phyloP scores from a whole-genome alignment of 2,888 invertebrate genomes.

The Heliconius hortense region DNA sequence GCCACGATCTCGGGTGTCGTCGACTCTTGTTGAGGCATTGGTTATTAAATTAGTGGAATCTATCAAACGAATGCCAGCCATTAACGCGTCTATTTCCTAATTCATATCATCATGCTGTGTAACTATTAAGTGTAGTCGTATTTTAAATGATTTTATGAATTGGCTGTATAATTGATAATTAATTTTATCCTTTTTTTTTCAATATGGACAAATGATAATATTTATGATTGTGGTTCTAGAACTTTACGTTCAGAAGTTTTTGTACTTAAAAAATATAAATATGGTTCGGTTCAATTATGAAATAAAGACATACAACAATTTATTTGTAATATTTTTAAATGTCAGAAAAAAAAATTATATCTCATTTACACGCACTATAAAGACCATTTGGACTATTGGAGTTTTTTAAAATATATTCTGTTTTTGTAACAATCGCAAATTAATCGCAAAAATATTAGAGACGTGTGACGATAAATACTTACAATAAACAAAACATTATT shows the following conservation, averaged over 20 bases:
- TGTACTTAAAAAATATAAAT: neutral
- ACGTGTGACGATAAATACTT: neutral
- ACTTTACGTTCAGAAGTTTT: neutral
- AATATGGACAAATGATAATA: neutral
- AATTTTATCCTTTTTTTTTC: neutral
- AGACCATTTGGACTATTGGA: neutral
- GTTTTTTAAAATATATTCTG: neutral
- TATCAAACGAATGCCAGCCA: constrained; percentile 62
- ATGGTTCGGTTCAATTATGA: neutral
- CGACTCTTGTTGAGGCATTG: constrained; percentile 68
- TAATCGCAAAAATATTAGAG: neutral
- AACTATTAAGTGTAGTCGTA: constrained; percentile 26
- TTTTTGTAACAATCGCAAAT: no score
- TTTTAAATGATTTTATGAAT: constrained; percentile 33
- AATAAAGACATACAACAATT: no score
- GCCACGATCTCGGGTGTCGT: constrained; percentile 73
- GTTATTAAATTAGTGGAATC: constrained; percentile 77
- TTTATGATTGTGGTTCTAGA: neutral
- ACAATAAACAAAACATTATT: neutral
- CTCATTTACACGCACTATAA: no score
- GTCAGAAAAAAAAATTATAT: no score
- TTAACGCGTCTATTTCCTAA: constrained; percentile 53
- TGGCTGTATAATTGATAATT: constrained; percentile 5
- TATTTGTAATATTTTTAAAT: no score
- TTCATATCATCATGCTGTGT: constrained; percentile 31